Percentiles rank a stretch among this genome's conserved stretches.
These are phyloP conservation scores for Chlorospingus flavigularis DNA, from an alignment of 2,797 vertebrate genomes.

Conservation along the genomic window DNA sequence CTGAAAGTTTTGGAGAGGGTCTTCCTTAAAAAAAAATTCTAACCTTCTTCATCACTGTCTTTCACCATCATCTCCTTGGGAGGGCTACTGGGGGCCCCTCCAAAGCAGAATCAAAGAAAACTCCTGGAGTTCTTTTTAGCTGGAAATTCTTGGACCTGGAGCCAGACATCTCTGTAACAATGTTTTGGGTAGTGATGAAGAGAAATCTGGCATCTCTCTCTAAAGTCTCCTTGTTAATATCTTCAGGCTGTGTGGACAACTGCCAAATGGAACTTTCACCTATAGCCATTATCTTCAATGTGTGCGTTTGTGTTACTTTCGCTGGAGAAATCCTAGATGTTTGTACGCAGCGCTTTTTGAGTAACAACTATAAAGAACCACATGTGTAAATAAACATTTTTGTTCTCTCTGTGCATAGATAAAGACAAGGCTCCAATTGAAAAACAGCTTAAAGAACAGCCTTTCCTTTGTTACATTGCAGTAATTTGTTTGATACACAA, in stretches of 20 bases:
- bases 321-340: conserved; percentile 27
- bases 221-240: conserved; percentile 34
- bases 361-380: not conserved
- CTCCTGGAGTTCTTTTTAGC: conserved; percentile 59
- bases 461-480: conserved; percentile 32
- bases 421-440: conserved; percentile 18
- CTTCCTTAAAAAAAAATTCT: conserved; percentile 32
- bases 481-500: conserved; percentile 39
- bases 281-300: conserved; percentile 36
- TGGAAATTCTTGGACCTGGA: conserved; percentile 62
- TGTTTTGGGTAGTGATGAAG: conserved; percentile 13
- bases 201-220: conserved; percentile 45
- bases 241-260: conserved; percentile 65
- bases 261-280: conserved; percentile 61
- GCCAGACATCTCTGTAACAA: conserved; percentile 42
- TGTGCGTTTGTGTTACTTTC: not conserved
- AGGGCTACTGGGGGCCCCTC: conserved; percentile 44
- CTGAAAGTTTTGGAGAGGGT: not conserved
- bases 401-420: conserved; percentile 1
- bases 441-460: conserved; percentile 24
- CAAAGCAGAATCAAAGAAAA: conserved; percentile 61
- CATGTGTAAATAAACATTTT: conserved; percentile 56
- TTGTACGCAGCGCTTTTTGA: not conserved
- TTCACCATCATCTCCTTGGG: conserved; percentile 48
- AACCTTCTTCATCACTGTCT: conserved; percentile 37